Percentiles rank a stretch among this genome's conserved stretches.
phyloP scores from a whole-genome alignment of 2,888 invertebrate species.

The Euclidia mi region DNA sequence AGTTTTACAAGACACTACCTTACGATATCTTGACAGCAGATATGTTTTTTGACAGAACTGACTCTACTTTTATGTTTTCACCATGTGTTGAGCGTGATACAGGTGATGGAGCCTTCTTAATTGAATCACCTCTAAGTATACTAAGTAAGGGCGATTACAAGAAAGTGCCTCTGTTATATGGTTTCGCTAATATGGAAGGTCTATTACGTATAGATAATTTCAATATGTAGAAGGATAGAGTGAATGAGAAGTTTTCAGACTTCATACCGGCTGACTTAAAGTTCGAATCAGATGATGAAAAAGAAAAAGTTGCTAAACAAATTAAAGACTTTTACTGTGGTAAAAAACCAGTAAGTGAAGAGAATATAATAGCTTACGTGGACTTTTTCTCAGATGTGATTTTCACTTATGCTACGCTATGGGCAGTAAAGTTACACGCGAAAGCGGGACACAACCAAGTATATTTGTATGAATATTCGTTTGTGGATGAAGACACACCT shows the following conservation, averaged over 20 bases:
- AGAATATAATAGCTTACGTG: slow-evolving; percentile 44
- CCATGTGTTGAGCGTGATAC: slow-evolving; percentile 54
- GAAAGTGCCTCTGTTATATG: slow-evolving; percentile 50
- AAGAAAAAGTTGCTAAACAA: slow-evolving; percentile 48
- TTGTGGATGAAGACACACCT: slow-evolving; percentile 49
- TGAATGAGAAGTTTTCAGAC: slow-evolving; percentile 64
- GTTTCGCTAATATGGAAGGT: slow-evolving; percentile 60
- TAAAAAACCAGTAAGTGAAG: slow-evolving; percentile 36
- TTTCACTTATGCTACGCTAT: slow-evolving; percentile 61
- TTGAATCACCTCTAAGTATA: slow-evolving; percentile 62
- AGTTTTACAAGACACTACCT: slow-evolving; percentile 23
- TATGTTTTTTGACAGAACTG: slow-evolving; percentile 6
- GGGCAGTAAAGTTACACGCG: slow-evolving; percentile 50
- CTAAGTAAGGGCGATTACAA: slow-evolving; percentile 52
- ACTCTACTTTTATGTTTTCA: slow-evolving; percentile 54
- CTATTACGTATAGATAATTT: slow-evolving; percentile 38
- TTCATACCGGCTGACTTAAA: slow-evolving; percentile 65
- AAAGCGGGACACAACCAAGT: slow-evolving; percentile 56
- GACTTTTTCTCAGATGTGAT: slow-evolving; percentile 71
- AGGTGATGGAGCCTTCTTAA: slow-evolving; percentile 58
- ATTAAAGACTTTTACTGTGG: slow-evolving; percentile 68
- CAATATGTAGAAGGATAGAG: slow-evolving; percentile 50
- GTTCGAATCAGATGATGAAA: slow-evolving; percentile 57
- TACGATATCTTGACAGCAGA: slow-evolving; percentile 12
- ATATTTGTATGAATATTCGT: slow-evolving; percentile 67